These are phyloP conservation scores for Alethe castanea DNA, from an alignment of 2,113 vertebrate genomes.

Conservation along the genomic window DNA sequence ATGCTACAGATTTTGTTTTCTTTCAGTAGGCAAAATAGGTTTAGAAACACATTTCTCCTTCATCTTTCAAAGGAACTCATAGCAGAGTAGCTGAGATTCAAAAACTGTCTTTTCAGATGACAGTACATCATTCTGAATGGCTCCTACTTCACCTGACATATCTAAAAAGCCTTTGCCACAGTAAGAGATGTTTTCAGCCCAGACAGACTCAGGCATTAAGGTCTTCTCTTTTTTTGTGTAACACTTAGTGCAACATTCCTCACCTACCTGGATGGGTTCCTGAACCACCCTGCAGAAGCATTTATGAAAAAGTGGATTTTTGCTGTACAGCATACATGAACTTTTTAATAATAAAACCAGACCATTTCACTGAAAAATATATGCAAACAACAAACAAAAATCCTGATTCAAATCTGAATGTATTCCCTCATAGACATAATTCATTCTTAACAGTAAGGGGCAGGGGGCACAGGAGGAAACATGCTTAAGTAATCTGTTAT, in stretches of 20 bases:
- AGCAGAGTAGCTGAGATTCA: neutral
- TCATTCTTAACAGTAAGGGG: neutral
- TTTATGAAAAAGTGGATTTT: neutral
- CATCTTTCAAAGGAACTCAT: neutral
- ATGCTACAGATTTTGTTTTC: conserved; percentile 15
- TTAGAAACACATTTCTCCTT: conserved; percentile 2
- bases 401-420: neutral
- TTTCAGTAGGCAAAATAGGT: conserved; percentile 18
- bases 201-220: neutral
- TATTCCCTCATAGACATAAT: neutral
- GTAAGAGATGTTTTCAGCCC: neutral
- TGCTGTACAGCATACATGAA: neutral
- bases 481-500: neutral
- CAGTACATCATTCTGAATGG: neutral
- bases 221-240: neutral
- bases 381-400: neutral
- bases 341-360: neutral
- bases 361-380: neutral
- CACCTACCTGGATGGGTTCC: neutral
- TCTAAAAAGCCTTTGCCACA: neutral
- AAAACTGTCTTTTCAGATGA: neutral
- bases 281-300: neutral
- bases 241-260: neutral
- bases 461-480: neutral
- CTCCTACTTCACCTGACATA: neutral